Conservation (phyloP, 2,888 invertebrate genomes). For the Mellilla xanthometata region DNA sequence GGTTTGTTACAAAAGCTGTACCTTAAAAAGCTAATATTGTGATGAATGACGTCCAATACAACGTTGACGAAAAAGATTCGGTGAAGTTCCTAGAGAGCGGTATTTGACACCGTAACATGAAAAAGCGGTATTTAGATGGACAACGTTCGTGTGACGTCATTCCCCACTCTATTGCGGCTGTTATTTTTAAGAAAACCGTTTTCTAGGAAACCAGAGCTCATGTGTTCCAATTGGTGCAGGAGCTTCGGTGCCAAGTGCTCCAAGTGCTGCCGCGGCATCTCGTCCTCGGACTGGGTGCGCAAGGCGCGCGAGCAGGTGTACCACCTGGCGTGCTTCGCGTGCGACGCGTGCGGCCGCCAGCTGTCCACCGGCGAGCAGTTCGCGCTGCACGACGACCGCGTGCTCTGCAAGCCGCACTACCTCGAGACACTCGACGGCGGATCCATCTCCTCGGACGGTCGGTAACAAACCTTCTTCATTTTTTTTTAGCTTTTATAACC, state of each 20-base stretch:
- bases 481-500: no score
- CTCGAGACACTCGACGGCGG: slow-evolving; percentile 96
- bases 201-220: no score
- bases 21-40: no score
- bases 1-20: no score
- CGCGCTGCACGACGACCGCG: slow-evolving; percentile 95
- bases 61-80: no score
- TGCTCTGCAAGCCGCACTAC: slow-evolving; percentile 98
- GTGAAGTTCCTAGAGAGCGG: no score
- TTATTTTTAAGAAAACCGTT: no score
- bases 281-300: slow-evolving; percentile 98
- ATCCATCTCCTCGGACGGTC: slow-evolving; percentile 94
- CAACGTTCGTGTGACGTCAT: no score
- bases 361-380: slow-evolving; percentile 98
- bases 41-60: no score
- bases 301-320: slow-evolving; percentile 97
- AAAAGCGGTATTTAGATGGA: no score
- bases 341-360: slow-evolving; percentile 97
- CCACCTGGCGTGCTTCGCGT: slow-evolving; percentile 99
- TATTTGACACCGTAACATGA: no score
- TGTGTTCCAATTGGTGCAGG: slow-evolving; percentile 83
- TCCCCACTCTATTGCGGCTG: no score
- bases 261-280: slow-evolving; percentile 96
- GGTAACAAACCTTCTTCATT: slow-evolving; percentile 39
- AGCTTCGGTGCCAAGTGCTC: slow-evolving; percentile 98